A percentile compares a stretch with the other conserved stretches of the same genome.
These are phyloP conservation scores for Catocala sponsa DNA, from an alignment of 2,888 invertebrate species.

Conservation along the genomic window DNA sequence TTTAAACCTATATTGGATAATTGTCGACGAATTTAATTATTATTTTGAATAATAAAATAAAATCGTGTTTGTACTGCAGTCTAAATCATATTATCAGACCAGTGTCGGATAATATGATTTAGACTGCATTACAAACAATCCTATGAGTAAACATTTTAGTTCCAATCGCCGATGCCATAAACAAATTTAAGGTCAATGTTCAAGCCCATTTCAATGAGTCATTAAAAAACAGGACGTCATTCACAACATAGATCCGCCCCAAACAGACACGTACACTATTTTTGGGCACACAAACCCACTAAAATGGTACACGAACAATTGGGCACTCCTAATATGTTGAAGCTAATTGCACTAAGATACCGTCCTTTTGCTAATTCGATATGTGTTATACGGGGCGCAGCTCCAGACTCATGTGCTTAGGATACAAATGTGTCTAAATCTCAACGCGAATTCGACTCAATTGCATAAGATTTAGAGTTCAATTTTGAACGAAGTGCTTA, in stretches of 20 bases:
- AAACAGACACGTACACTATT: constrained; percentile 30
- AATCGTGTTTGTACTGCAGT: too few relatives aligned
- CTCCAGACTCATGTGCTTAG: constrained; percentile 53
- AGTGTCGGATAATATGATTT: too few relatives aligned
- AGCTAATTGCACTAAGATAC: constrained; percentile 87
- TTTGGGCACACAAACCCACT: constrained; percentile 31
- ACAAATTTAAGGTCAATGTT: constrained; percentile 14
- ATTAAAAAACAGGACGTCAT: constrained; percentile 32
- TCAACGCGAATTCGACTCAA: constrained; percentile 50
- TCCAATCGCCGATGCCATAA: constrained; percentile 7
- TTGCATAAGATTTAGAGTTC: constrained; percentile 54
- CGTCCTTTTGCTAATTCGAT: constrained; percentile 86
- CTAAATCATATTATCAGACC: too few relatives aligned
- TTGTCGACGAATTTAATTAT: too few relatives aligned
- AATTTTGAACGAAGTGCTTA: constrained; percentile 56
- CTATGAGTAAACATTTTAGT: background rate
- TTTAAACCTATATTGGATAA: too few relatives aligned
- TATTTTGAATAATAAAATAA: too few relatives aligned
- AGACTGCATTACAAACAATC: too few relatives aligned
- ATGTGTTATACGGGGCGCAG: constrained; percentile 83
- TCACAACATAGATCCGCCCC: constrained; percentile 26
- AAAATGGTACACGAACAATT: constrained; percentile 56
- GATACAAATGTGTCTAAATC: constrained; percentile 59
- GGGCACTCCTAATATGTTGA: constrained; percentile 80
- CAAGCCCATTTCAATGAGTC: constrained; percentile 15